Conservation (phyloP, 1,140 invertebrate species). For the Yoshiicerus persimilis region DNA sequence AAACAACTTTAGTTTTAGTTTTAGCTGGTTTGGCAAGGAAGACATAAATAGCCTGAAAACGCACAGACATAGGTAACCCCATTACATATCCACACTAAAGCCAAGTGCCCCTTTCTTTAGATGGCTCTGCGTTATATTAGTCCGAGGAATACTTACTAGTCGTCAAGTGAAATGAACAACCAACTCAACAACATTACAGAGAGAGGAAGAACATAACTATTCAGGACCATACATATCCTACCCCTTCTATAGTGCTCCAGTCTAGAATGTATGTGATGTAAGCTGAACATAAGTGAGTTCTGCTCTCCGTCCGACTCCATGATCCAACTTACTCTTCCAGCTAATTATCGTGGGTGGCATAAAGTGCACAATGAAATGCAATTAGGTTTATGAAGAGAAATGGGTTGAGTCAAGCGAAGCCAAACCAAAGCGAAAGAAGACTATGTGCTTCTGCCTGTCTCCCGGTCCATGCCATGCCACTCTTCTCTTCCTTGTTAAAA, state of each 20-base stretch:
- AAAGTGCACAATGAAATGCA: conserved; percentile 46
- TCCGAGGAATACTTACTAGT: not conserved
- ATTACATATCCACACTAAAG: conserved; percentile 15
- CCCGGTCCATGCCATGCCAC: not conserved
- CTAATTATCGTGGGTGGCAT: conserved; percentile 42
- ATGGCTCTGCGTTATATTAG: not conserved
- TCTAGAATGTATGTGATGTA: not conserved
- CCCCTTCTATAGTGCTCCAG: no score
- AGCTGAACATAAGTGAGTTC: not conserved
- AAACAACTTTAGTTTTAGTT: conserved; percentile 25
- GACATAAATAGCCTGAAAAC: not conserved
- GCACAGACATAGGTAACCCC: conserved; percentile 10
- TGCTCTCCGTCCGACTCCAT: not conserved
- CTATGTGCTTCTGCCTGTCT: not conserved
- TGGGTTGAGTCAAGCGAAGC: conserved; percentile 25
- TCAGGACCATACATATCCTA: not conserved
- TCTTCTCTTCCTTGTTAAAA: not conserved
- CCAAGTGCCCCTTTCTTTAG: conserved; percentile 11
- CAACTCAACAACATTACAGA: not conserved
- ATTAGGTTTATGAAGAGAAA: conserved; percentile 48
- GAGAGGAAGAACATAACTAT: conserved; percentile 9
- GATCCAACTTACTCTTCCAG: conserved; percentile 16
- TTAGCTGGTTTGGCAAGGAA: not conserved
- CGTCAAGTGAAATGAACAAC: not conserved
- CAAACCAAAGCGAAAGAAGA: not conserved